phyloP scores from a whole-genome alignment of 2,113 vertebrate species.

The Reinhardtius hippoglossoides region DNA sequence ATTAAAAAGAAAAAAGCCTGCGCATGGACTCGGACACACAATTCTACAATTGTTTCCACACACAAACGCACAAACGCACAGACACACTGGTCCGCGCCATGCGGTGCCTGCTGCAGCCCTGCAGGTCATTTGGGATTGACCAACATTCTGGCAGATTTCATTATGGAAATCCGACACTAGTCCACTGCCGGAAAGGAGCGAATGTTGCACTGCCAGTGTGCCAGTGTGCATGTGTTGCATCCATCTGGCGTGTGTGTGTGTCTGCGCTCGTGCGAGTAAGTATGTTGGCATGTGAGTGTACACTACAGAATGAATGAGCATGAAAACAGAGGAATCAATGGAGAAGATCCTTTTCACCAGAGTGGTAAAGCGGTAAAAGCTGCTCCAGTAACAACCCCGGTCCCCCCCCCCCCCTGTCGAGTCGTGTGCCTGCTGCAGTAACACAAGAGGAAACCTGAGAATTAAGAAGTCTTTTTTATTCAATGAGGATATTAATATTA shows the following conservation, averaged over 20 bases:
- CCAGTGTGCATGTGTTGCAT: conserved; percentile 29
- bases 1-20: not conserved
- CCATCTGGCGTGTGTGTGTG: conserved; percentile 23
- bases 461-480: conserved; percentile 75
- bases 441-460: conserved; percentile 31
- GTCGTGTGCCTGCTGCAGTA: not conserved
- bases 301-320: conserved; percentile 37
- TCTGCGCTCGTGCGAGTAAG: conserved; percentile 6
- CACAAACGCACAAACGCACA: not conserved
- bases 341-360: conserved; percentile 63
- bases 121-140: conserved; percentile 60
- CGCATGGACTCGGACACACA: not conserved
- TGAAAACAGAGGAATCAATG: conserved; percentile 53
- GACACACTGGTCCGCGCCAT: not conserved
- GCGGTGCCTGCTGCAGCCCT: conserved; percentile 24
- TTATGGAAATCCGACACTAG: conserved; percentile 71
- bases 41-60: not conserved
- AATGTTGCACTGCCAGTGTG: conserved; percentile 40
- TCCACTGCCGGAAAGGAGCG: conserved; percentile 47
- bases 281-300: not conserved
- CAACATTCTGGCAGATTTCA: conserved; percentile 60
- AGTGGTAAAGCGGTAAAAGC: conserved; percentile 31
- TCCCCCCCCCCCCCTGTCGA: conserved; percentile 25
- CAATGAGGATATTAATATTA: conserved; percentile 69
- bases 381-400: conserved; percentile 5